Evolutionary conservation across 2,888 invertebrate genomes (phyloP).

Genomic region (Drosophila paranaensis): DNA sequence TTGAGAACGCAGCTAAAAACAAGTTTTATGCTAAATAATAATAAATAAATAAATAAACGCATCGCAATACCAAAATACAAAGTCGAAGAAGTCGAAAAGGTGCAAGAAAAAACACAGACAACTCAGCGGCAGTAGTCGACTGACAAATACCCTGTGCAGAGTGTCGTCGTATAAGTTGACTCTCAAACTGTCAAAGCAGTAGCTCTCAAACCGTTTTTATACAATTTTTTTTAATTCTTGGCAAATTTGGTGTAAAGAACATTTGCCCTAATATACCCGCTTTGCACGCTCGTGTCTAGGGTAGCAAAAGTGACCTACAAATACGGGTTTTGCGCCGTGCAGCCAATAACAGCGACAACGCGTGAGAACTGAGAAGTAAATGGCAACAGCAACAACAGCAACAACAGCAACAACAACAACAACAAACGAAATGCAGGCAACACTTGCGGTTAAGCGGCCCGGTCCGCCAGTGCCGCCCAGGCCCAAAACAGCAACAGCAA

Average conservation of each 20-base stretch:
- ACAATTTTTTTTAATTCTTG: not conserved
- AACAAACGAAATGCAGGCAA: conserved; percentile 70
- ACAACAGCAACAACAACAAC: conserved; percentile 38
- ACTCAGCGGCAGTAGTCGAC: conserved; percentile 4
- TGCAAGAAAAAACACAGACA: conserved; percentile 31
- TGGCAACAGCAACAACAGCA: conserved; percentile 57
- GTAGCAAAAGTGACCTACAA: conserved; percentile 82
- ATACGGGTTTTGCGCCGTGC: conserved; percentile 77
- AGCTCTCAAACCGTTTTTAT: not conserved
- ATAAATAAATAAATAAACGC: conserved; percentile 71
- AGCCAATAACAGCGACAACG: conserved; percentile 41
- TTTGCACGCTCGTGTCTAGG: not conserved
- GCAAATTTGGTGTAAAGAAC: not conserved
- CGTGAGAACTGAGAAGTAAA: conserved; percentile 69
- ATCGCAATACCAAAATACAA: conserved; percentile 60
- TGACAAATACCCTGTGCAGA: conserved; percentile 2
- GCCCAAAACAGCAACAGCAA: conserved; percentile 86
- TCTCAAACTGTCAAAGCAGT: conserved; percentile 6
- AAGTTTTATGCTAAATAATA: conserved; percentile 78
- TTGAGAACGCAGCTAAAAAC: conserved; percentile 69
- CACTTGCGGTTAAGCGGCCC: conserved; percentile 86
- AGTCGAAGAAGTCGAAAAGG: conserved; percentile 44
- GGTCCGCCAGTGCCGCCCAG: conserved; percentile 93
- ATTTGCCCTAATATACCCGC: not conserved
- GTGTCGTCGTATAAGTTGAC: not conserved